Evolutionary conservation across 2,888 invertebrate species (phyloP), one percentile per base, ranked within the genome.

Genomic region (Drosophila austrosaltans): DNA sequence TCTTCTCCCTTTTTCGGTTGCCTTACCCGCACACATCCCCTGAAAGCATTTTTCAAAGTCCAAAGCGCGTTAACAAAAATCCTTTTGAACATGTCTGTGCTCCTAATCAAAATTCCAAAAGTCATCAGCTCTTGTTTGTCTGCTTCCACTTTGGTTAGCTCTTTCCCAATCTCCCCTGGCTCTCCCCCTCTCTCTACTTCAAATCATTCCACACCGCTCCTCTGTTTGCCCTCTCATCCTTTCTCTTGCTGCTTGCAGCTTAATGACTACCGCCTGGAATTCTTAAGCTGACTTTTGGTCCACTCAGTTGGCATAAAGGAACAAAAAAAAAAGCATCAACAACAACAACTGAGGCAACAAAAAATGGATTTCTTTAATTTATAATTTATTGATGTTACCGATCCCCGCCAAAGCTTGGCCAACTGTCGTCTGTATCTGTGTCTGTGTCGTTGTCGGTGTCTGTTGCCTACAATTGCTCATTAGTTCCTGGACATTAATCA

Each of bases 311-410:
- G 36, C 69, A 53, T 25, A 53, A 28, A 36, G 12, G 5, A 36
- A 28, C 54, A 53, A 44, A 62, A 66, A 71, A 66, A 44, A 53
- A 8, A 36, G 8, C 7, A 58, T 40, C 28, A 57, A 57, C 67
- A 58, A 60, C 28, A 69, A 42, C 48, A 61, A 62, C 66, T 25
- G 36, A 20, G 32, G 44, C 8, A 53, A 61, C 48, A 64, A 42
- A 63, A 89, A 85, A 84, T 89, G 89, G 85, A 82, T 89, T 89
- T 85, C 89, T 87, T 85, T 85, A 89, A 85, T 85, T 85, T 85
- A 84, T 85, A 89, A 85, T 85, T 85, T 85, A 85, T 85, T 85
- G 85, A 85, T 89, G 87, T 85, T 76, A 87, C 87, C 84, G 84
- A 88, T 79, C 71, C 71, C 67, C 36, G 68, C 65, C 76, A 48